Evolutionary conservation across 2,113 vertebrate genomes (phyloP).

Genomic region (Cheirogaleus medius): DNA sequence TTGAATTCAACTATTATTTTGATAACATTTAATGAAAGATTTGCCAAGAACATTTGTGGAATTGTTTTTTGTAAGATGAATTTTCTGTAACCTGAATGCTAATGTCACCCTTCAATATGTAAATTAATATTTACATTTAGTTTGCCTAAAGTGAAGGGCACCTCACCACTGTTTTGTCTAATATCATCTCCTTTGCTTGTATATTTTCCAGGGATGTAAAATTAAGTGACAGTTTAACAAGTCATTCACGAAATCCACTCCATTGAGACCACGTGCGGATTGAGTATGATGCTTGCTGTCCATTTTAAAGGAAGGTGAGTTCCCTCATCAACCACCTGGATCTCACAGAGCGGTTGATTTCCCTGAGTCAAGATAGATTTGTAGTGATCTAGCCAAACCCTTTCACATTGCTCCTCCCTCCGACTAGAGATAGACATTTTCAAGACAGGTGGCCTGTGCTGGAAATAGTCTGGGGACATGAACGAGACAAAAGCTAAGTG

Average conservation of each 20-base stretch:
- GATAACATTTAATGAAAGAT: background rate
- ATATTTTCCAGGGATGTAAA: background rate
- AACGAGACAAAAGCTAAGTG: conserved; percentile 71
- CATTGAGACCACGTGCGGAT: background rate
- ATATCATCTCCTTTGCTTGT: background rate
- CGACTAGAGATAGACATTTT: conserved; percentile 35
- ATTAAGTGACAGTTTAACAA: background rate
- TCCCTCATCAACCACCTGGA: background rate
- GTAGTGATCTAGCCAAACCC: background rate
- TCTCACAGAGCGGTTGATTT: background rate
- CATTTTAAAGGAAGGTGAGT: background rate
- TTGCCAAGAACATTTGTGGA: background rate
- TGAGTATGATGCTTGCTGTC: background rate
- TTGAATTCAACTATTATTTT: background rate
- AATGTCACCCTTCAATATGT: background rate
- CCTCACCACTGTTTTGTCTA: background rate
- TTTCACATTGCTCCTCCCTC: conserved; percentile 17
- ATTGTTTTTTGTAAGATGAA: background rate
- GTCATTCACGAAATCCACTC: background rate
- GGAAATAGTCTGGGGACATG: conserved; percentile 34
- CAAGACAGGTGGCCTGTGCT: conserved; percentile 59
- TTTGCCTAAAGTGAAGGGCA: background rate
- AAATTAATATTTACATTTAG: background rate
- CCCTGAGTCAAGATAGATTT: background rate
- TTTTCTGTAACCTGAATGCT: background rate